Evolutionary conservation across 2,888 invertebrate species (phyloP).

Genomic region (Hoplodrina blanda): DNA sequence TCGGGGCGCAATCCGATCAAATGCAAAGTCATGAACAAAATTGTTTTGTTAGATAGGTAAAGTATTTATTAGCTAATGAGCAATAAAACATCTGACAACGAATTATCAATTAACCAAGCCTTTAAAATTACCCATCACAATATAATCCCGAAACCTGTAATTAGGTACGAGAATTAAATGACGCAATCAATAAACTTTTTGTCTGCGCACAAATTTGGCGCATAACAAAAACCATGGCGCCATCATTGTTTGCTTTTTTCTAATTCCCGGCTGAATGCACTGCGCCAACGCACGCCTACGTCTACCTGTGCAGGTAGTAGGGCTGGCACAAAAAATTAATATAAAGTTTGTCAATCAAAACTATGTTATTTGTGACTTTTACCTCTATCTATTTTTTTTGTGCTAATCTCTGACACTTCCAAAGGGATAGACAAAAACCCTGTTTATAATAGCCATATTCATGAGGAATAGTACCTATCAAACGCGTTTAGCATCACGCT

Average conservation of each 20-base stretch:
- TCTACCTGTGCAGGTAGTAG: slow-evolving; percentile 51
- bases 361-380: too few species aligned
- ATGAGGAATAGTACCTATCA: too few species aligned
- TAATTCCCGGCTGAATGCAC: slow-evolving; percentile 60
- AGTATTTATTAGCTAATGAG: neutral
- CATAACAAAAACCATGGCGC: slow-evolving; percentile 65
- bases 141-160: slow-evolving; percentile 14
- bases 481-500: too few species aligned
- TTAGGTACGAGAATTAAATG: slow-evolving; percentile 38
- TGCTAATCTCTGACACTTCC: too few species aligned
- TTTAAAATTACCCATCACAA: slow-evolving; percentile 6
- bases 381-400: too few species aligned
- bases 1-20: neutral
- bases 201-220: slow-evolving; percentile 45
- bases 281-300: slow-evolving; percentile 67
- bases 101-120: neutral
- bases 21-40: neutral
- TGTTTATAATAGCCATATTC: too few species aligned
- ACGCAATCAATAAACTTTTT: slow-evolving; percentile 54
- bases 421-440: too few species aligned
- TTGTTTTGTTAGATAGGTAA: neutral
- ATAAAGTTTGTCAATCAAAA: neutral
- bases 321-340: slow-evolving; percentile 36
- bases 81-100: neutral
- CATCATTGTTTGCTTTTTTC: slow-evolving; percentile 66